phyloP scores from a whole-genome alignment of 2,797 vertebrate species.

The Ambastaia sidthimunki region DNA sequence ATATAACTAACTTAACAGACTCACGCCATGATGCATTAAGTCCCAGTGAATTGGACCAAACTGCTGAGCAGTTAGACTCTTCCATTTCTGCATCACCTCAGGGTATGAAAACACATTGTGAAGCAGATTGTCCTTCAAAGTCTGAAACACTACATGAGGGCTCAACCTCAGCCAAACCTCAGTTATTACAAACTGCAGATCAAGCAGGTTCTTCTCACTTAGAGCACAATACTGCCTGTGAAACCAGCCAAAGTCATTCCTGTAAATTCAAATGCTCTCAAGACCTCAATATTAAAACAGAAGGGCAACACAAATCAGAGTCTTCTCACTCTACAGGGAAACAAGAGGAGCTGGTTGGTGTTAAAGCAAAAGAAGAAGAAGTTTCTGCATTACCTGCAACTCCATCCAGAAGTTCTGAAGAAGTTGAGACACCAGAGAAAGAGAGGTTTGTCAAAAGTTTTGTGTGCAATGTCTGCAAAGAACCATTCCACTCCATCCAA shows the following conservation, averaged over 20 bases:
- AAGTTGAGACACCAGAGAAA: slow-evolving; percentile 56
- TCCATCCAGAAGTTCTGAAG: slow-evolving; percentile 59
- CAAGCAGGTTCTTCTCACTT: slow-evolving; percentile 28
- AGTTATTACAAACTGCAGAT: slow-evolving; percentile 44
- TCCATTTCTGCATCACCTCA: slow-evolving; percentile 54
- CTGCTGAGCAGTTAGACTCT: slow-evolving; percentile 58
- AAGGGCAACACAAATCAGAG: slow-evolving; percentile 50
- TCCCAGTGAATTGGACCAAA: slow-evolving; percentile 60
- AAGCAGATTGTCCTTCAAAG: slow-evolving; percentile 43
- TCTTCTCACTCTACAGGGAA: slow-evolving; percentile 53
- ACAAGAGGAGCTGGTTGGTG: slow-evolving; percentile 34
- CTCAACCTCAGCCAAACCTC: slow-evolving; percentile 41
- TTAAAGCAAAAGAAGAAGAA: not conserved
- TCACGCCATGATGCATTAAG: slow-evolving; percentile 55
- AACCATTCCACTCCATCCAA: slow-evolving; percentile 93
- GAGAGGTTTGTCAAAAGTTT: slow-evolving; percentile 90
- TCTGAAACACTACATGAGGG: slow-evolving; percentile 57
- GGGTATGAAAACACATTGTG: slow-evolving; percentile 38
- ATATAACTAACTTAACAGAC: slow-evolving; percentile 27
- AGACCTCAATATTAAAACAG: slow-evolving; percentile 49
- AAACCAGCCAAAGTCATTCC: slow-evolving; percentile 49
- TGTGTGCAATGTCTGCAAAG: slow-evolving; percentile 95
- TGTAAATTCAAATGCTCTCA: slow-evolving; percentile 36
- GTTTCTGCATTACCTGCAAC: slow-evolving; percentile 62
- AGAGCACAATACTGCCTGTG: slow-evolving; percentile 36